phyloP scores from a whole-genome alignment of 1,140 invertebrate genomes.

The Zaprionus vittiger region DNA sequence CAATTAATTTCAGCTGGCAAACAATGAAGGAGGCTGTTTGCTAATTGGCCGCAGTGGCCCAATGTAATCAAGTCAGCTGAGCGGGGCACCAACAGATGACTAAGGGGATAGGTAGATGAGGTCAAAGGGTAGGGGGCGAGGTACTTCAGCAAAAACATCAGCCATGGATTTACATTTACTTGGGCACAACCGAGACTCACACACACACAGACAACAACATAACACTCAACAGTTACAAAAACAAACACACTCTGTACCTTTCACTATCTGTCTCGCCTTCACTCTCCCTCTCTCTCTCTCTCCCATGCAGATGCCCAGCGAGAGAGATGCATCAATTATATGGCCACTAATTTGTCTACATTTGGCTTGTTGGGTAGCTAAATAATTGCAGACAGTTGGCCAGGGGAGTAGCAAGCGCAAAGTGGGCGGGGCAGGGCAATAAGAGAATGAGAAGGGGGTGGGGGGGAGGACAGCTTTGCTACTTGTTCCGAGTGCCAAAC shows the following conservation, averaged over 20 bases:
- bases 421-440: background rate
- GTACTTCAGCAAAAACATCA: constrained; percentile 54
- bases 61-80: constrained; percentile 64
- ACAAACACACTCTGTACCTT: constrained; percentile 5
- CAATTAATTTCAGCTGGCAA: constrained; percentile 75
- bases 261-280: background rate
- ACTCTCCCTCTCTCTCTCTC: background rate
- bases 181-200: constrained; percentile 10
- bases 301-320: background rate
- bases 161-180: constrained; percentile 54
- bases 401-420: background rate
- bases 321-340: constrained; percentile 72
- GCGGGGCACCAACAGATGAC: background rate
- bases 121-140: background rate
- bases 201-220: constrained; percentile 16
- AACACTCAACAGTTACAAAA: constrained; percentile 31
- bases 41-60: constrained; percentile 67
- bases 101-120: background rate
- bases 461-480: background rate
- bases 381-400: constrained; percentile 55
- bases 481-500: constrained; percentile 34
- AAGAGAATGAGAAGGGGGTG: background rate
- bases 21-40: constrained; percentile 65
- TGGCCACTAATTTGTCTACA: constrained; percentile 71
- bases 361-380: constrained; percentile 57